Evolutionary conservation across 2,113 vertebrate genomes (phyloP).

Genomic region (Otis tarda): DNA sequence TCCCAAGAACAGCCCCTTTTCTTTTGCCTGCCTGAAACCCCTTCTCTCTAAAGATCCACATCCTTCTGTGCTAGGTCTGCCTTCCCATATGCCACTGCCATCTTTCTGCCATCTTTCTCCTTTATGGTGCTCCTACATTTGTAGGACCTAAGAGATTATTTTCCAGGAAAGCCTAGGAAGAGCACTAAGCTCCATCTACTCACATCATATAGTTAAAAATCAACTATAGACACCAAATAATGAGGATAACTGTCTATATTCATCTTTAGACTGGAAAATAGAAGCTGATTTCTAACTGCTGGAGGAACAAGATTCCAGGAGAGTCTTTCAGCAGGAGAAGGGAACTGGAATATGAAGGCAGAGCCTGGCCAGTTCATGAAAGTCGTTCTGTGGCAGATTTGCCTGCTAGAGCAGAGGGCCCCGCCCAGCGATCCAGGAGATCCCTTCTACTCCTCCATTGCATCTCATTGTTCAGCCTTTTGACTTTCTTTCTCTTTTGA

Average conservation of each 20-base stretch:
- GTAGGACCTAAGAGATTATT: background rate
- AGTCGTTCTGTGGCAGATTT: background rate
- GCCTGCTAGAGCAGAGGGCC: background rate
- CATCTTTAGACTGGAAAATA: background rate
- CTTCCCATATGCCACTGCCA: background rate
- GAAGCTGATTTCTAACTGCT: background rate
- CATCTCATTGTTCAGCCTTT: background rate
- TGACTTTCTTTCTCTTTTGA: background rate
- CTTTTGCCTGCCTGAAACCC: background rate
- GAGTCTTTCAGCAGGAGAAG: background rate
- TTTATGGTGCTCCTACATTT: background rate
- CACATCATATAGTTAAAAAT: background rate
- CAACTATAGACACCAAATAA: background rate
- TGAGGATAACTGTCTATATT: background rate
- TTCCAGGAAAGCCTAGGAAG: background rate
- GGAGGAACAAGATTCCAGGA: background rate
- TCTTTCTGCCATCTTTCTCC: background rate
- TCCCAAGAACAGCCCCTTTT: background rate
- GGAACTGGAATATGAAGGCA: background rate
- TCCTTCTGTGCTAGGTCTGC: background rate
- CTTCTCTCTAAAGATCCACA: background rate
- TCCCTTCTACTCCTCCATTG: background rate
- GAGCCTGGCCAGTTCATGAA: rapidly evolving
- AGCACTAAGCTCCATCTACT: background rate
- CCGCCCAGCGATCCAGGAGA: background rate